Percentiles rank a stretch among this genome's conserved stretches.
Conservation (phyloP, 2,797 vertebrate species). For the Eulemur albifrons region DNA sequence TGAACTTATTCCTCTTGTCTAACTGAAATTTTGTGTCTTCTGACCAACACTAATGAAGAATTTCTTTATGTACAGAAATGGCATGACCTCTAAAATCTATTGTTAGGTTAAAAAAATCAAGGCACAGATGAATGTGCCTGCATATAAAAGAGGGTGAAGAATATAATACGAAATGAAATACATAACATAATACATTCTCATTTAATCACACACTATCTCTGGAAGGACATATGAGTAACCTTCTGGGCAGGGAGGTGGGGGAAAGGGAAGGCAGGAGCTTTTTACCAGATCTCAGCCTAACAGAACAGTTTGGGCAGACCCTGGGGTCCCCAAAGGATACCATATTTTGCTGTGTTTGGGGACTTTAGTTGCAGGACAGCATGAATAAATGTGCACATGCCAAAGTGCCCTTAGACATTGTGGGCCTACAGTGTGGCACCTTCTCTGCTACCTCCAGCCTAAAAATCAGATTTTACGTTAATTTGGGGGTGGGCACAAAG, state of each 20-base stretch:
- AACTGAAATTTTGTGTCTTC: background rate
- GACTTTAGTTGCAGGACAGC: background rate
- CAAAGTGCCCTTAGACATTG: background rate
- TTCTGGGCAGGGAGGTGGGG: background rate
- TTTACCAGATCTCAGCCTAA: background rate
- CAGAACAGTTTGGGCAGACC: background rate
- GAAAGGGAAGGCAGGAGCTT: background rate
- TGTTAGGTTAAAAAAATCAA: background rate
- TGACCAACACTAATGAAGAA: background rate
- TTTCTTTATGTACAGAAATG: background rate
- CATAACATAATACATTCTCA: background rate
- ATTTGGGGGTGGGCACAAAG: background rate
- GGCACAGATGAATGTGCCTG: background rate
- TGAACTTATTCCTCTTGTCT: background rate
- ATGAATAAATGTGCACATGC: background rate
- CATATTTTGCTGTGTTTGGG: background rate
- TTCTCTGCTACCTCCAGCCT: background rate
- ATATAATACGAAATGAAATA: background rate
- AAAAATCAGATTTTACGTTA: background rate
- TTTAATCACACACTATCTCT: background rate
- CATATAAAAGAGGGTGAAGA: background rate
- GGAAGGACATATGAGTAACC: background rate
- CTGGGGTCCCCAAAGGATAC: background rate
- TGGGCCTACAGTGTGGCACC: background rate
- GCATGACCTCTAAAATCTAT: background rate